Percentiles rank a stretch among this genome's conserved stretches.
These are phyloP conservation scores for Akabosia matsudoensis DNA, from an alignment of 1,140 invertebrate species.

Conservation along the genomic window DNA sequence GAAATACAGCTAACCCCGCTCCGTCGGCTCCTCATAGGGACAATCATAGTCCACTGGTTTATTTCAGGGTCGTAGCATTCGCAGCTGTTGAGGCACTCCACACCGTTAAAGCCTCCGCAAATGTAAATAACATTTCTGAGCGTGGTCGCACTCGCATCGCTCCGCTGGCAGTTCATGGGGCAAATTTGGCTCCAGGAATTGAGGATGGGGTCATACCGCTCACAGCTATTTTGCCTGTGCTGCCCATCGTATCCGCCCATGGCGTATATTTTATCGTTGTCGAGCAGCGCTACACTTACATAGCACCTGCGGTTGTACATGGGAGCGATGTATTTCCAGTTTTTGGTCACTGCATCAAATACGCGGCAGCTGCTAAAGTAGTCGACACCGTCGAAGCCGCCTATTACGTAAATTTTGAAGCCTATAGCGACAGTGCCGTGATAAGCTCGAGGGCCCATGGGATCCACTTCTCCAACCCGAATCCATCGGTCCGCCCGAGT, in stretches of 20 bases:
- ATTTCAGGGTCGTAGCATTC: conserved; percentile 78
- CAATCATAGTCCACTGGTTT: conserved; percentile 81
- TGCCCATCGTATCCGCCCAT: conserved; percentile 82
- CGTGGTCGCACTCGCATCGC: conserved; percentile 59
- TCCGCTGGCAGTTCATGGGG: conserved; percentile 67
- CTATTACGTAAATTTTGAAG: conserved; percentile 65
- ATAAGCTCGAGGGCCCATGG: conserved; percentile 63
- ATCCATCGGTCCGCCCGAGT: conserved; percentile 72
- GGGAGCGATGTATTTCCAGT: conserved; percentile 62
- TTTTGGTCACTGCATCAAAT: conserved; percentile 63
- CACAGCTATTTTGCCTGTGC: conserved; percentile 71
- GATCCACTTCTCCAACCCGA: conserved; percentile 60
- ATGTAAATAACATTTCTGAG: conserved; percentile 71
- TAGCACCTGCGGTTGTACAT: conserved; percentile 65
- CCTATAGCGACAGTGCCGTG: conserved; percentile 63
- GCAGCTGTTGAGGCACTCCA: conserved; percentile 77
- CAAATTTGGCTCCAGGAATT: conserved; percentile 51
- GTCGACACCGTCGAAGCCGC: conserved; percentile 64
- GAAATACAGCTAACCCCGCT: conserved; percentile 61
- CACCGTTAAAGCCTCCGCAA: conserved; percentile 83
- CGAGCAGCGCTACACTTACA: conserved; percentile 64
- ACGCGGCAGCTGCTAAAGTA: conserved; percentile 64
- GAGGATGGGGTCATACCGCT: conserved; percentile 63
- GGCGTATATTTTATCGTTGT: conserved; percentile 72
- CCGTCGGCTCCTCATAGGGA: conserved; percentile 60